phyloP scores from a whole-genome alignment of 2,113 vertebrate genomes.

The Myotis davidii region DNA sequence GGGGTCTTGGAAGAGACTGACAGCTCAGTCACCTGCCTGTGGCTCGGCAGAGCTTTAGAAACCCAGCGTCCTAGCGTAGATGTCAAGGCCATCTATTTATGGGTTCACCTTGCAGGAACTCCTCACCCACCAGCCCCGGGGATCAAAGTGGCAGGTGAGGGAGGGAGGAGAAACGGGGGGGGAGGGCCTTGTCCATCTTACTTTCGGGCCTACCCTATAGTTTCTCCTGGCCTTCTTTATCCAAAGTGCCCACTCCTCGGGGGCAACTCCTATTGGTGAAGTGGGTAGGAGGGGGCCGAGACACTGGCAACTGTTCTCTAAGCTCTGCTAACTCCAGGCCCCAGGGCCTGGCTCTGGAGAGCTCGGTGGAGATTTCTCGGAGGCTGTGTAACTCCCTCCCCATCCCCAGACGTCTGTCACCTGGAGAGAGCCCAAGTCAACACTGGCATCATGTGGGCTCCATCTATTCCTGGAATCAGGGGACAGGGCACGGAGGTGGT shows the following conservation, averaged over 20 bases:
- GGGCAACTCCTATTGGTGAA: not conserved
- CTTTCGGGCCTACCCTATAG: not conserved
- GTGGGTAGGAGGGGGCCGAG: not conserved
- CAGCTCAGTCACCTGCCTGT: not conserved
- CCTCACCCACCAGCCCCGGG: not conserved
- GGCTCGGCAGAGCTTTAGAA: not conserved
- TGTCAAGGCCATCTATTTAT: too few species aligned
- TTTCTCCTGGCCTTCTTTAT: not conserved
- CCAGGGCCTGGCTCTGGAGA: not conserved
- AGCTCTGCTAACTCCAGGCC: not conserved
- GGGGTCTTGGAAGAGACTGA: not conserved
- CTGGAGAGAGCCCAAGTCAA: conserved; percentile 1
- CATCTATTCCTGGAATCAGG: not conserved
- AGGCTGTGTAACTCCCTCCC: not conserved
- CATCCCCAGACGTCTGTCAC: not conserved
- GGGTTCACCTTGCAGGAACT: too few species aligned
- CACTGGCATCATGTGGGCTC: not conserved
- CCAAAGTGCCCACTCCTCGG: not conserved
- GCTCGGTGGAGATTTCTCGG: not conserved
- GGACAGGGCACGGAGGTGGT: not conserved
- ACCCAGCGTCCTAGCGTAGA: too few species aligned
- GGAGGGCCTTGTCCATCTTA: too few species aligned
- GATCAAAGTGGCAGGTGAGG: not conserved
- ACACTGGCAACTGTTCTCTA: not conserved
- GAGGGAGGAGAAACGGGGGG: conserved; percentile 5